Conservation (phyloP, 1,140 invertebrate genomes). For the Drosophila orosa region DNA sequence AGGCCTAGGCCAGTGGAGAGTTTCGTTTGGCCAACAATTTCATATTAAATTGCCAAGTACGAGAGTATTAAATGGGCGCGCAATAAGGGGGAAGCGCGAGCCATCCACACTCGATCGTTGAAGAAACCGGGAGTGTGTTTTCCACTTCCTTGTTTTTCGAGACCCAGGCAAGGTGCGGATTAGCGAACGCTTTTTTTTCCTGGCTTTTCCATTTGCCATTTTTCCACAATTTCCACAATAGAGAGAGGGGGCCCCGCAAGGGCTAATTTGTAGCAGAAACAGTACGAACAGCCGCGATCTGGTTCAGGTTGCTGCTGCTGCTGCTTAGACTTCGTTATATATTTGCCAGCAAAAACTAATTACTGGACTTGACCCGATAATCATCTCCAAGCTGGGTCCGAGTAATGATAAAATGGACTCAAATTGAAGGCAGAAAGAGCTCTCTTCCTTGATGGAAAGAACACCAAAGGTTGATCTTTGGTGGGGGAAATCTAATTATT, state of each 20-base stretch:
- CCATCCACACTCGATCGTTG: slow-evolving; percentile 42
- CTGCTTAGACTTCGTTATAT: slow-evolving; percentile 53
- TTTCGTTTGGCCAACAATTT: slow-evolving; percentile 80
- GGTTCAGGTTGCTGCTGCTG: not conserved
- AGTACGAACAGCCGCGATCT: slow-evolving; percentile 31
- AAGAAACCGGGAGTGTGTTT: slow-evolving; percentile 47
- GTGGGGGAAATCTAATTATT: slow-evolving; percentile 4
- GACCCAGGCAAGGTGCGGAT: slow-evolving; percentile 68
- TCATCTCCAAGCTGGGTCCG: slow-evolving; percentile 47
- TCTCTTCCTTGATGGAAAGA: slow-evolving; percentile 8
- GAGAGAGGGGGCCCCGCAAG: slow-evolving; percentile 57
- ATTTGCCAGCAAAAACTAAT: slow-evolving; percentile 79
- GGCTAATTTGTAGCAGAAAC: slow-evolving; percentile 77
- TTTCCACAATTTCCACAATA: slow-evolving; percentile 27
- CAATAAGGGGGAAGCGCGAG: slow-evolving; percentile 39
- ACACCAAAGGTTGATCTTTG: not conserved
- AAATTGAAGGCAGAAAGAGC: not conserved
- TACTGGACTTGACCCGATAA: slow-evolving; percentile 65
- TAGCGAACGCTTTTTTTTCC: slow-evolving; percentile 48
- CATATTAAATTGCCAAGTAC: slow-evolving; percentile 80
- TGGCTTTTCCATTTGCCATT: slow-evolving; percentile 20
- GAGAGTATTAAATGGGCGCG: slow-evolving; percentile 69
- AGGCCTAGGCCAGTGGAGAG: slow-evolving; percentile 26
- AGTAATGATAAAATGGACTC: slow-evolving; percentile 55
- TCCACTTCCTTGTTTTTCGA: slow-evolving; percentile 76